Conservation (phyloP, 2,113 vertebrate species). For the Ahaetulla prasina region DNA sequence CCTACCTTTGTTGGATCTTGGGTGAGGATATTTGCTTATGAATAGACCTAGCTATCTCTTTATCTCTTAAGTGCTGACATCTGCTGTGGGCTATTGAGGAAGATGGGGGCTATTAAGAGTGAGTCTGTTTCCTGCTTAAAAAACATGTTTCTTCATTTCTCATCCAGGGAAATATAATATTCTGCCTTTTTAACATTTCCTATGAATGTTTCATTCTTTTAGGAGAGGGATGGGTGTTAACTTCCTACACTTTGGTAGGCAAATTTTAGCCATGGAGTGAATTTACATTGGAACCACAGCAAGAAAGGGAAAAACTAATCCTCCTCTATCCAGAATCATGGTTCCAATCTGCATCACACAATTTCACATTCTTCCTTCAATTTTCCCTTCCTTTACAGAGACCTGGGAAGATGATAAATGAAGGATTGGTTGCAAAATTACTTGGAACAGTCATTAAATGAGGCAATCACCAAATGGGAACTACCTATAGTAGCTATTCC, state of each 20-base stretch:
- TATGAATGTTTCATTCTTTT: too few species aligned
- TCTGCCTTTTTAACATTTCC: too few species aligned
- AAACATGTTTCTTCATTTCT: too few species aligned
- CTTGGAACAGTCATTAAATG: not conserved
- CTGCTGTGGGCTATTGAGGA: too few species aligned
- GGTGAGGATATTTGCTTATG: too few species aligned
- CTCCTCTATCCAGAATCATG: not conserved
- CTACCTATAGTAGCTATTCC: not conserved
- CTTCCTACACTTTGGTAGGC: not conserved
- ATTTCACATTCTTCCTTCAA: not conserved
- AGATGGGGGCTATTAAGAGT: too few species aligned
- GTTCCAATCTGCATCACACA: not conserved
- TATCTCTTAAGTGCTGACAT: too few species aligned
- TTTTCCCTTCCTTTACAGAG: not conserved
- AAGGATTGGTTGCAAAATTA: not conserved
- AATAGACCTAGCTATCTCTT: too few species aligned
- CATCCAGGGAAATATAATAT: too few species aligned
- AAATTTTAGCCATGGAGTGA: not conserved
- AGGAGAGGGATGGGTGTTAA: too few species aligned
- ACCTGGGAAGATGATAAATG: not conserved
- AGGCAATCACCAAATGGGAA: not conserved
- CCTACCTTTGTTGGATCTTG: too few species aligned
- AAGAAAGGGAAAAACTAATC: not conserved
- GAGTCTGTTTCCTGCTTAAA: too few species aligned
- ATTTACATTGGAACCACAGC: not conserved